Conservation (phyloP, 2,797 vertebrate genomes). For the Scyliorhinus canicula region DNA sequence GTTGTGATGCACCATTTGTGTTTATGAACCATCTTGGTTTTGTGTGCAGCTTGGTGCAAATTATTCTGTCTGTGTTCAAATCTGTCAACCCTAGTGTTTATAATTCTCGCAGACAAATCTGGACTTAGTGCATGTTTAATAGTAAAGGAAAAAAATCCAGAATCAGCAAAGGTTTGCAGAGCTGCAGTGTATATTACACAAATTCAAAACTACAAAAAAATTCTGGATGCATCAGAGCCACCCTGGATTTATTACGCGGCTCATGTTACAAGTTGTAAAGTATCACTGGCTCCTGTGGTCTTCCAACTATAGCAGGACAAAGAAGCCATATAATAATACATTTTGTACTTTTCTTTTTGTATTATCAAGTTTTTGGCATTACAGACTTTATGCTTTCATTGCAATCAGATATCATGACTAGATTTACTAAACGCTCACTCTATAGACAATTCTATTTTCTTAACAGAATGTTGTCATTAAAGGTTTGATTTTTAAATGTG, state of each 20-base stretch:
- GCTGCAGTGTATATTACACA: background rate
- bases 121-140: background rate
- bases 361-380: slow-evolving; percentile 8
- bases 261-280: background rate
- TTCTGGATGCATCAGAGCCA: background rate
- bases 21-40: background rate
- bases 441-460: slow-evolving; percentile 33
- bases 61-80: background rate
- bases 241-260: background rate
- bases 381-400: background rate
- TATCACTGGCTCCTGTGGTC: background rate
- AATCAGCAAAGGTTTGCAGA: background rate
- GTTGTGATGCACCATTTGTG: background rate
- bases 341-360: slow-evolving; percentile 18
- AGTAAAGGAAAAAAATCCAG: background rate
- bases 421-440: slow-evolving; percentile 24
- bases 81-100: background rate
- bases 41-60: background rate
- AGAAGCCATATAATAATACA: background rate
- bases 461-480: slow-evolving; percentile 29
- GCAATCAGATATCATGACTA: slow-evolving; percentile 5
- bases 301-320: slow-evolving; percentile 13
- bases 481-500: slow-evolving; percentile 25
- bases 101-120: background rate
- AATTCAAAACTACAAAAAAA: background rate